Percentiles rank a stretch among this genome's conserved stretches.
Evolutionary conservation across 2,113 vertebrate genomes (phyloP).

Genomic region (Bagarius yarrelli): DNA sequence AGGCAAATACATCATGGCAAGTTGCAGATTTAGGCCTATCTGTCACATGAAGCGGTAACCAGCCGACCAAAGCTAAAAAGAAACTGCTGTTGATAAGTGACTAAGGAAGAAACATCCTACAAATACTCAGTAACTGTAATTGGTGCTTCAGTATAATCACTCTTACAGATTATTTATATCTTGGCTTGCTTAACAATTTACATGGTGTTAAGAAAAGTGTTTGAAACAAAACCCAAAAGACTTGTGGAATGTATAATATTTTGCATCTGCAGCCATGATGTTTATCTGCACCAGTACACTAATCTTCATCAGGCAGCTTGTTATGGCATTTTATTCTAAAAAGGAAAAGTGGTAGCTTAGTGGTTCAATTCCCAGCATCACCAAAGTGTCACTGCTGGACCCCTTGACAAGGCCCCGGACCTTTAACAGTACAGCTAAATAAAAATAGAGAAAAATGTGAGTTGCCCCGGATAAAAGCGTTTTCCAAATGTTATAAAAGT

Average conservation of each 20-base stretch:
- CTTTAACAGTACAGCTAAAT: too few relatives aligned
- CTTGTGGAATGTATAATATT: not conserved
- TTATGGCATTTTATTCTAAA: not conserved
- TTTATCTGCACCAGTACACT: not conserved
- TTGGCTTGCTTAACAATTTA: not conserved
- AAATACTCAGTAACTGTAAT: not conserved
- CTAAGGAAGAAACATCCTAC: not conserved
- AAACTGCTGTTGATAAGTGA: conserved; percentile 8
- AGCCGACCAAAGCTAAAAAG: not conserved
- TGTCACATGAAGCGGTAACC: not conserved
- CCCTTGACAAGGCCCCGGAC: too few relatives aligned
- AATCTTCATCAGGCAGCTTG: not conserved
- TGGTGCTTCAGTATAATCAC: not conserved
- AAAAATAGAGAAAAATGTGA: too few relatives aligned
- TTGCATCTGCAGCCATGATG: not conserved
- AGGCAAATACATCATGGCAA: not conserved
- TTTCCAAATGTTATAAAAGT: too few relatives aligned
- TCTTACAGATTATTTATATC: not conserved
- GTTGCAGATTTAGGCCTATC: not conserved
- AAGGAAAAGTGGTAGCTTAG: too few relatives aligned
- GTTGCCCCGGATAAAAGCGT: too few relatives aligned
- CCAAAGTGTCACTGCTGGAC: too few relatives aligned
- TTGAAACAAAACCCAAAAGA: not conserved
- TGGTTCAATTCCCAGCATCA: too few relatives aligned
- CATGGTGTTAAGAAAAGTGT: too few relatives aligned